These are phyloP conservation scores for Phymastichus coffea DNA, from an alignment of 1,140 invertebrate genomes.

Conservation along the genomic window DNA sequence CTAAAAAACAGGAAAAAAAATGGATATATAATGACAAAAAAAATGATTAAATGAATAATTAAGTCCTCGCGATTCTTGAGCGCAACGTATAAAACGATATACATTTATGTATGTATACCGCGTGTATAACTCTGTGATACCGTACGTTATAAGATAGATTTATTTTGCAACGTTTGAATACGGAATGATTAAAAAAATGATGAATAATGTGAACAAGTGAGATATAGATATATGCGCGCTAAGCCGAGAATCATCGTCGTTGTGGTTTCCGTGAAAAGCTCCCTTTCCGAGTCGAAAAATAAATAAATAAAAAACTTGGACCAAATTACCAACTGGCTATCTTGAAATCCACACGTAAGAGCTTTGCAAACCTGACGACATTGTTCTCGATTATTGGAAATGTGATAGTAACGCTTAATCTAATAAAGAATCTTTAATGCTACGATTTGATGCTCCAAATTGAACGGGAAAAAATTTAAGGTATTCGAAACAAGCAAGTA, in stretches of 20 bases:
- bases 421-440: not conserved
- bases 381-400: slow-evolving; percentile 1
- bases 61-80: slow-evolving; percentile 16
- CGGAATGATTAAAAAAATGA: slow-evolving; percentile 9
- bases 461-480: not conserved
- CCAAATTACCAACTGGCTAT: no score
- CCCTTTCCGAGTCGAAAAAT: no score
- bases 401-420: slow-evolving; percentile 10
- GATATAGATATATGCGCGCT: slow-evolving; percentile 4
- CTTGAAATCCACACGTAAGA: no score
- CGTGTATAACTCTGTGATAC: slow-evolving; percentile 55
- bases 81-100: slow-evolving; percentile 13
- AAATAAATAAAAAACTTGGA: no score
- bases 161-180: slow-evolving; percentile 46
- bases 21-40: not conserved
- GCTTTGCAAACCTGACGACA: no score
- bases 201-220: not conserved
- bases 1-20: no score
- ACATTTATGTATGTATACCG: slow-evolving; percentile 37
- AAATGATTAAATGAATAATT: not conserved
- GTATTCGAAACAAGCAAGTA: no score
- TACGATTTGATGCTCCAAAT: not conserved
- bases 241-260: slow-evolving; percentile 22
- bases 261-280: no score
- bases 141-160: slow-evolving; percentile 53